Base-by-base conservation (phyloP, 1,140 invertebrate genomes). In the Bombus affinis region DNA sequence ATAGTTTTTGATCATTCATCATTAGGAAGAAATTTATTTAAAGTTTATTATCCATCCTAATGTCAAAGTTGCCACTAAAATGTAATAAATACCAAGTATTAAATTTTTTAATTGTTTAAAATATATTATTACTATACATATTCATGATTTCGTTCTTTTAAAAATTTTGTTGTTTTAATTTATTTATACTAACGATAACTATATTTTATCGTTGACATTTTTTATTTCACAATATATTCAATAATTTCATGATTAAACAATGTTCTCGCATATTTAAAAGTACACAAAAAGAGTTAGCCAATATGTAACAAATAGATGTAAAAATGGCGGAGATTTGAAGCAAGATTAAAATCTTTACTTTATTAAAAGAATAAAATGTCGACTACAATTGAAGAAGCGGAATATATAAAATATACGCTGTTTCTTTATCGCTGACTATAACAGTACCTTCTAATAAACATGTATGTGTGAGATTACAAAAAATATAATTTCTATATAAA, bases 61-160 rank as follows among this genome's bases (percentile, higher is more conserved):
- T n/a, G 12, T 65, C 32, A 65, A 65, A 44, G 57, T 75, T 75
- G 72, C 25, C 39, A 75, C 57, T n/a, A 44, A 53, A 53, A 66
- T 85, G 6, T 88, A 85, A 81, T 47, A 35, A 35, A 65, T 39
- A 80, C 4, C 44, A n/a, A n/a, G 44, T 84, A 72, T 85, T 85
- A n/a, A 59, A 42, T 68, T 73, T 77, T 53, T 66, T 66, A 66
- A 76, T 74, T 82, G 39, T 76, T 82, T 66, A 39, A 75, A 65
- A 47, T 65, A 74, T 65, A 59, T 37, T 57, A 74, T 53, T 75
- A 35, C n/a, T 32, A 75, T 53, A 57, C 13, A 15, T 74, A 47
- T 35, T 62, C 32, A 65, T 44, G 39, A 62, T 42, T 62, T 74
- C 2, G 5, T 72, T 81, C 13, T 59, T 42, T 62, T 81, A 44